These are phyloP conservation scores for Spizaetus ornatus DNA, from an alignment of 2,113 vertebrate species.

Conservation along the genomic window DNA sequence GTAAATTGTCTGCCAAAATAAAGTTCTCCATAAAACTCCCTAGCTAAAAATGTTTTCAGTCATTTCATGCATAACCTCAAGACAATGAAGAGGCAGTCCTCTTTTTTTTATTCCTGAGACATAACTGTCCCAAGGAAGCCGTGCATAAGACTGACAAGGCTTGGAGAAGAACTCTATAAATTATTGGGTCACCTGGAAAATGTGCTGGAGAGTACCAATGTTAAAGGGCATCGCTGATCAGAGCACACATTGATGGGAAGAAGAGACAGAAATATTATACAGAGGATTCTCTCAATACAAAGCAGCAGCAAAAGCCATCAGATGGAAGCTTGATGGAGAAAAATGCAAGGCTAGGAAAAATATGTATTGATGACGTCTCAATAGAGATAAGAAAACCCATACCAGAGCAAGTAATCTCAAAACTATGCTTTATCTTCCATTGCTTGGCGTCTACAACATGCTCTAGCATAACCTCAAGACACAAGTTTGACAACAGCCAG, in stretches of 20 bases:
- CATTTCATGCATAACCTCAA: neutral
- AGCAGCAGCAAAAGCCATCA: neutral
- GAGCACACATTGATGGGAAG: neutral
- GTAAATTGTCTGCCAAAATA: neutral
- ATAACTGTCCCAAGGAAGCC: neutral
- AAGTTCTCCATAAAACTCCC: neutral
- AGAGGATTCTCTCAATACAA: neutral
- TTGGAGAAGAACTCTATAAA: neutral
- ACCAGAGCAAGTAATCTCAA: neutral
- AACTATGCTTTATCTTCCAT: neutral
- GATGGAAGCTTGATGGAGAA: neutral
- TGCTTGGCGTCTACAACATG: too few species aligned
- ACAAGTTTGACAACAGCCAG: neutral
- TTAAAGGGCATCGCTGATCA: neutral
- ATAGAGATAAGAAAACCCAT: neutral
- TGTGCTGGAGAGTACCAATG: rapidly evolving
- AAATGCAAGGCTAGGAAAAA: neutral
- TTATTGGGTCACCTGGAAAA: neutral
- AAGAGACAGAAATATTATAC: neutral
- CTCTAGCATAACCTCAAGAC: neutral
- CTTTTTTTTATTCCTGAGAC: too few species aligned
- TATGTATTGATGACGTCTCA: neutral
- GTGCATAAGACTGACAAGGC: neutral
- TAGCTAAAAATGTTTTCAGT: neutral
- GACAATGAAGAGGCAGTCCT: neutral